Evolutionary conservation across 2,888 invertebrate species (phyloP), one percentile per base, ranked within the genome.

Genomic region (Hydriomena furcata): DNA sequence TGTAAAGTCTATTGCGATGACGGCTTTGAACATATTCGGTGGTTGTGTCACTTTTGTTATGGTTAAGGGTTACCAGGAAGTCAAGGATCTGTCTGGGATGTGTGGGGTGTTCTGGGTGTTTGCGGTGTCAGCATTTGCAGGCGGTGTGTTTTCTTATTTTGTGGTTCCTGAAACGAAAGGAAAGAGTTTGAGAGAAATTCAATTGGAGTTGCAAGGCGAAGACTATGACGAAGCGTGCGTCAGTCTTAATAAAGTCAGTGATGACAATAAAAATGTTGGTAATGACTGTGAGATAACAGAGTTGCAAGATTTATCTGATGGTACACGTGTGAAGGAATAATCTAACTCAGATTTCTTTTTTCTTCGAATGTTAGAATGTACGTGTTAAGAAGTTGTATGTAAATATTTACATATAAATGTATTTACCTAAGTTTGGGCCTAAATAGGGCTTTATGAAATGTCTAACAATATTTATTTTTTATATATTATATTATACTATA

Each of bases 101-200:
- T 84, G 86, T 43, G 83, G 89, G 1, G 87, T 91, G 0, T 92
- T 92, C 52, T 86, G 85, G 68, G 78, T 90, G 53, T 92, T 91
- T 57, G 81, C 91, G 0, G 50, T 64, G 0, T 78, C 89, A 12
- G 84, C 91, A 1, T 70, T 90, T n/a, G 47, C 76, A 10, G 92
- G 92, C 0, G 80, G 89, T 0, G 37, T 84, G 5, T 92, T 92
- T 55, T 86, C 91, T 2, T 65, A 76, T 11, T 68, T 86, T n/a
- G 49, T 80, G 40, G 89, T 92, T 0, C 92, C 92, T 1, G 92
- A 93, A 71, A 92, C 92, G 0, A 92, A 88, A 58, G 91, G 91
- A 0, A 92, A 91, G 58, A 91, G 91, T 36, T 78, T 93, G 34
- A 68, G 84, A 20, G 90, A 92, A 45, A 92, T 93, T 51, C 92